phyloP scores from a whole-genome alignment of 2,797 vertebrate species.

The Paratrypauchen microcephalus region DNA sequence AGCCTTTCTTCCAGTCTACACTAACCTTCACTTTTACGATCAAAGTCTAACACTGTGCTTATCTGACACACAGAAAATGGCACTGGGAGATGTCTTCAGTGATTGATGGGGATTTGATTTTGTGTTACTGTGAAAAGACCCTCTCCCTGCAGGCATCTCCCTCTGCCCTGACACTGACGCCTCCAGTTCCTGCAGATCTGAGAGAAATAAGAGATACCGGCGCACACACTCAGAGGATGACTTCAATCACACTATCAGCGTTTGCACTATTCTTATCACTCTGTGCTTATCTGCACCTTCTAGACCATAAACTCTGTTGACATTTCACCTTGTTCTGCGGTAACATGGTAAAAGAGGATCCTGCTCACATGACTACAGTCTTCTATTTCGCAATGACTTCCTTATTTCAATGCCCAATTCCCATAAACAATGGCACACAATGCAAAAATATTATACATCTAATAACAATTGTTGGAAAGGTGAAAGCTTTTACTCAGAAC shows the following conservation, averaged over 20 bases:
- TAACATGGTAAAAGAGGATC: constrained; percentile 31
- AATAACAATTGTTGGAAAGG: background rate
- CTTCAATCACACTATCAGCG: constrained; percentile 55
- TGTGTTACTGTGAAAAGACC: constrained; percentile 42
- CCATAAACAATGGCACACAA: background rate
- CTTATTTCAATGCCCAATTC: constrained; percentile 24
- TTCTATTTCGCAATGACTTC: constrained; percentile 27
- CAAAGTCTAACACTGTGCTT: constrained; percentile 31
- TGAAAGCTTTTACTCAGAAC: background rate
- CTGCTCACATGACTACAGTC: constrained; percentile 21
- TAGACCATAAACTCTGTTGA: constrained; percentile 55
- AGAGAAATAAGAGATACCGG: constrained; percentile 61
- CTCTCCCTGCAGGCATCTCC: constrained; percentile 50
- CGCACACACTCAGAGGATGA: constrained; percentile 45
- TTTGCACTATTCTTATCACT: constrained; percentile 60
- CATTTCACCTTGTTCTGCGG: constrained; percentile 68
- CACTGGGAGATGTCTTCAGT: constrained; percentile 7
- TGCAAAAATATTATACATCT: background rate
- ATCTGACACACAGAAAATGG: constrained; percentile 29
- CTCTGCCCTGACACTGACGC: constrained; percentile 51
- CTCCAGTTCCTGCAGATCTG: constrained; percentile 62
- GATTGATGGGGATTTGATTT: constrained; percentile 46
- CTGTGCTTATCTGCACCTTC: constrained; percentile 50
- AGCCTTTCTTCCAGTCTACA: constrained; percentile 22
- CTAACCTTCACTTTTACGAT: constrained; percentile 37